Evolutionary conservation across 2,888 invertebrate genomes (phyloP).

Genomic region (Coleophora flavipennella): DNA sequence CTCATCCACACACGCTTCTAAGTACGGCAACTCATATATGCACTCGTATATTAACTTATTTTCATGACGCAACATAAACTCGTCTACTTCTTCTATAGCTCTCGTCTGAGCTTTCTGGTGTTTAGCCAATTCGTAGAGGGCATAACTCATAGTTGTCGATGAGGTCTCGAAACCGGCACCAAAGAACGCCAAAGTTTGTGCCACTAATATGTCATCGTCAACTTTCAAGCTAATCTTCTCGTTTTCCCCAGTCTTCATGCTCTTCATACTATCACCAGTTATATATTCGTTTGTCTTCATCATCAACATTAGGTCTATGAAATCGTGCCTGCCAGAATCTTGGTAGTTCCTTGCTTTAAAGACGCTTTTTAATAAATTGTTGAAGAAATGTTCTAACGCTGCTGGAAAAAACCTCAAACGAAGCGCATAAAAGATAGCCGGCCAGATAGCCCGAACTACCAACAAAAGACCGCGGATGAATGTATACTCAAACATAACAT

Average conservation of each 20-base stretch:
- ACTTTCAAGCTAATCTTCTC: slow-evolving; percentile 26
- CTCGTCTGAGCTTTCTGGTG: slow-evolving; percentile 23
- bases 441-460: slow-evolving; percentile 25
- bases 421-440: slow-evolving; percentile 24
- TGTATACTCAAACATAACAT: slow-evolving; percentile 23
- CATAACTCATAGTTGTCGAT: slow-evolving; percentile 26
- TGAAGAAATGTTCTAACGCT: slow-evolving; percentile 21
- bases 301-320: slow-evolving; percentile 15
- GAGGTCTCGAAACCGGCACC: slow-evolving; percentile 43
- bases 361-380: slow-evolving; percentile 9
- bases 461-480: neutral
- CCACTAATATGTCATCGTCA: slow-evolving; percentile 51
- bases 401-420: slow-evolving; percentile 20
- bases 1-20: slow-evolving; percentile 37
- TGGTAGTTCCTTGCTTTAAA: slow-evolving; percentile 14
- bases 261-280: slow-evolving; percentile 24
- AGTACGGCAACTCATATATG: slow-evolving; percentile 28
- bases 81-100: slow-evolving; percentile 21
- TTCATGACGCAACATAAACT: slow-evolving; percentile 15
- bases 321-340: slow-evolving; percentile 15
- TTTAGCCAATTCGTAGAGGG: slow-evolving; percentile 37
- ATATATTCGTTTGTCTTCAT: slow-evolving; percentile 20
- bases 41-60: slow-evolving; percentile 27
- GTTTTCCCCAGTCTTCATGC: slow-evolving; percentile 9
- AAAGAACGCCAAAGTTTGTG: slow-evolving; percentile 68